Percentiles rank a stretch among this genome's conserved stretches.
Evolutionary conservation across 2,888 invertebrate species (phyloP).

Genomic region (Tholera decimalis): DNA sequence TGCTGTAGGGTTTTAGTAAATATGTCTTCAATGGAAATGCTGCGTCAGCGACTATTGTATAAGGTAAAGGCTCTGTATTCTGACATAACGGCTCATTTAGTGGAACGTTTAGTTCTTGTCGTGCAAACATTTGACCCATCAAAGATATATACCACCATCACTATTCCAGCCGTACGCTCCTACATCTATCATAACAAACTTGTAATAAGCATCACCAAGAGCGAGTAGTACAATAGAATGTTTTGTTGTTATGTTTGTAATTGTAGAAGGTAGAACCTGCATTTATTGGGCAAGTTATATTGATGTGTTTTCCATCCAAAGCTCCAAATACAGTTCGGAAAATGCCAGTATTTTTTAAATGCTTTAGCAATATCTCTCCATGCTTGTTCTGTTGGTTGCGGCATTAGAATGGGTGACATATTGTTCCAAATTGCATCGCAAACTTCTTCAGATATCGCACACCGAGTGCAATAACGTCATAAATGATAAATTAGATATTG

Average conservation of each 20-base stretch:
- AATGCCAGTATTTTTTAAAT: neutral
- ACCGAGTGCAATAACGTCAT: neutral
- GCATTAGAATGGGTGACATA: neutral
- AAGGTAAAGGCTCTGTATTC: neutral
- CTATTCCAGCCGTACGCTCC: neutral
- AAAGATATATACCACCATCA: slow-evolving; percentile 1
- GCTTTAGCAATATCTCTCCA: neutral
- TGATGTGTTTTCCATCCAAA: neutral
- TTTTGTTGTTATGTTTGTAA: neutral
- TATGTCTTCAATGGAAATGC: neutral
- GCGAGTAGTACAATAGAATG: neutral
- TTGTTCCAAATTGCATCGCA: neutral
- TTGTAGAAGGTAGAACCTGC: neutral
- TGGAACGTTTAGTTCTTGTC: neutral
- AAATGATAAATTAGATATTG: neutral
- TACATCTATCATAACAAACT: neutral
- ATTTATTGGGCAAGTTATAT: neutral
- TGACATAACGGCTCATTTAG: neutral
- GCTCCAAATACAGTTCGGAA: neutral
- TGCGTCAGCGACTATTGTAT: neutral
- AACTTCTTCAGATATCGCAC: neutral
- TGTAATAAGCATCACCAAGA: neutral
- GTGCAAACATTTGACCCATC: neutral
- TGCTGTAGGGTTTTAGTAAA: slow-evolving; percentile 2
- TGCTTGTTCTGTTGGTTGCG: neutral